Evolutionary conservation across 2,888 invertebrate species (phyloP), one percentile per base, ranked within the genome.

Genomic region (Epinotia nisella): DNA sequence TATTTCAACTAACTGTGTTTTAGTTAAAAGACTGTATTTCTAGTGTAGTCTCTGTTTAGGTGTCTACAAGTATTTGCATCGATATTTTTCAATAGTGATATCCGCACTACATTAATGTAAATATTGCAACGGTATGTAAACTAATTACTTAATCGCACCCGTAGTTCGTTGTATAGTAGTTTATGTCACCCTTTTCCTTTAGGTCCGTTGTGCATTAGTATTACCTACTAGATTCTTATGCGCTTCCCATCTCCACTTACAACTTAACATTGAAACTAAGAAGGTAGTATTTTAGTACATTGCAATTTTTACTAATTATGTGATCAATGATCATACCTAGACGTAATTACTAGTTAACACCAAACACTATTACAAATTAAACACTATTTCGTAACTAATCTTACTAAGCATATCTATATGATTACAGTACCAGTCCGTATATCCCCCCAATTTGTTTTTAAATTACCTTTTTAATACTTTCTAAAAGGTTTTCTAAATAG

Each of bases 1-100:
- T 81, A 85, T 87, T 90, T 87, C 74, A 78, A 80, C 80, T 76
- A 15, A 13, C n/a, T 35, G 35, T 58, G 21, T 41, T 49, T n/a
- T n/a, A 17, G 3, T 9, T 15, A 45, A 45, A 45, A 45, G 15
- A 13, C 15, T 45, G 45, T 45, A 15, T 45, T 2, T 3, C 45
- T 4, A 5, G 45, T 49, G n/a, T n/a, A 49, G 45, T 49, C 45
- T 15, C 5, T 49, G n/a, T 49, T n/a, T 49, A 45, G 45, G 10
- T 13, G 13, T 45, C 3, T 49, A 15, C 15, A 45, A 15, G 45
- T 49, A 49, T 49, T 49, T 49, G 15, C 5, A 0, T n/a, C n/a
- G n/a, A n/a, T 49, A n/a, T 49, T 49, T 62, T n/a, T 49, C 35
- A 29, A 29, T 62, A 45, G 9, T n/a, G 10, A 17, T 59, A 19